Evolutionary conservation across 2,113 vertebrate genomes (phyloP), one percentile per base, ranked within the genome.

Genomic region (Gallinago media): DNA sequence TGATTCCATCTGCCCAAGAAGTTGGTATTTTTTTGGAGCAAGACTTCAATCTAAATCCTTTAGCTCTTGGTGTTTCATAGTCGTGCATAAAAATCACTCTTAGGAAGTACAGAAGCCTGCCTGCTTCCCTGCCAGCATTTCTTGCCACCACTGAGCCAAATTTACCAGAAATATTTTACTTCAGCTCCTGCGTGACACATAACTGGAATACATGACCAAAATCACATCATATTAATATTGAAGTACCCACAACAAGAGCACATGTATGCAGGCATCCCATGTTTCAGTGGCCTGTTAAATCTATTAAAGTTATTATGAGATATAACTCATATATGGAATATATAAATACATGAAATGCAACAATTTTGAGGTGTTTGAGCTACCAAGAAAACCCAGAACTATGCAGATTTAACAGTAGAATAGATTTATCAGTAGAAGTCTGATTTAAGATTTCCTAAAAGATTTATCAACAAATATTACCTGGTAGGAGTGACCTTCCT

Each of bases 81-180:
- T 20, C 47, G 32, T 61, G 38, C 15, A 54, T 1, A 36, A 23
- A 85, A 68, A 63, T 42, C 16, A 22, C 18, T n/a, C 59, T 47
- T 16, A 55, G 15, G 27, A 47, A 66, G 50, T 11, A 3, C 26
- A 82, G 47, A 38, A 38, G 36, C 46, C 61, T 23, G 8, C 13
- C 40, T 5, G 10, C 36, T 34, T 55, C 27, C 32, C 26, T 1
- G 1, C 5, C 29, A 4, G 58, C 0, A 1, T 22, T 38, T n/a
- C 54, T 31, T 49, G 19, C 25, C 2, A 3, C 49, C 36, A 13
- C 27, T 3, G 8, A 40, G 42, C 6, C 36, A 40, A 32, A 47
- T 12, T 20, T 50, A 11, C 2, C 4, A 27, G 49, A 56, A 58
- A n/a, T 29, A 32, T n/a, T 87, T 70, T 12, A 72, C 52, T 14